Evolutionary conservation across 2,888 invertebrate genomes (phyloP), one percentile per base, ranked within the genome.

Genomic region (Pediacus dermestoides): DNA sequence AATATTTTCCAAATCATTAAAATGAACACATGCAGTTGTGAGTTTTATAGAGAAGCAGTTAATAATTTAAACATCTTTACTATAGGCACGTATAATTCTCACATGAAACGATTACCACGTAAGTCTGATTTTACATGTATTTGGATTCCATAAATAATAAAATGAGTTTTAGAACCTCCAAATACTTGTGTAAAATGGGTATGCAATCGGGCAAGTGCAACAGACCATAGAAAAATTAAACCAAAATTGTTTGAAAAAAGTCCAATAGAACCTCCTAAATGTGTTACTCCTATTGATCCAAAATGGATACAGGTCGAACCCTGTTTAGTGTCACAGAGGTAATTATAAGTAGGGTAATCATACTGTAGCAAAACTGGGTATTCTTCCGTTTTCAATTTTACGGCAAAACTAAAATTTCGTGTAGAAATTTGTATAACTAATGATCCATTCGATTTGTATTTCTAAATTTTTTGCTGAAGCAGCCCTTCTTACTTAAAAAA

Each of bases 251-350:
- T 37, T 1, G 23, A 30, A 18, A 26, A 6, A 4, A 16, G n/a
- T 14, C 6, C n/a, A 8, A 25, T 23, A 27, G 27, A 35, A n/a
- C n/a, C n/a, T n/a, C 6, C 16, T 7, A 18, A 15, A 8, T n/a
- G 12, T 10, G 10, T 6, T 3, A 27, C n/a, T 36, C 12, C 13
- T 48, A 16, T 39, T 27, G 42, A 43, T 8, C 39, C 46, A 2
- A 56, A 55, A 44, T 60, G 57, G 57, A 52, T 58, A 30, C 54
- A 57, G 12, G 46, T 55, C 15, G 28, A 50, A 30, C 47, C 56
- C n/a, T 55, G 50, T 13, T 39, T 54, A 11, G 43, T 57, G 22
- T 52, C 57, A 4, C 39, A 41, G 34, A 55, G 43, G 57, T 56
- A 46, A 4, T 34, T 30, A 27, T 27, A 6, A 30, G 13, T 25